Evolutionary conservation across 2,797 vertebrate genomes (phyloP).

Genomic region (Acrossocheilus fasciatus): DNA sequence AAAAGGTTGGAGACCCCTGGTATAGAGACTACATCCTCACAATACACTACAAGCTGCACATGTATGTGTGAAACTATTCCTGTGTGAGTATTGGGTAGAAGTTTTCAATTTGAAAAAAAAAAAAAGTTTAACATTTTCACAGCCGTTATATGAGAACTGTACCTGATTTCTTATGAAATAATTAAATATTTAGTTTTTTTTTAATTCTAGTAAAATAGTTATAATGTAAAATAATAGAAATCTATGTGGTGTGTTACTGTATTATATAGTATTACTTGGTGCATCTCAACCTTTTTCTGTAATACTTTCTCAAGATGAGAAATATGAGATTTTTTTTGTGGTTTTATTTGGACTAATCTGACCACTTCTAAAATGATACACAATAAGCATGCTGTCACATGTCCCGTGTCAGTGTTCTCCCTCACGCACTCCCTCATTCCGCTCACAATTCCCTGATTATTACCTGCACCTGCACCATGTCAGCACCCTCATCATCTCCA

Average conservation of each 20-base stretch:
- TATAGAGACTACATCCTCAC: neutral
- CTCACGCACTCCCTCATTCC: no score
- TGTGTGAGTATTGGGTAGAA: neutral
- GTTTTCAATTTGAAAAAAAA: neutral
- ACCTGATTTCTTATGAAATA: no score
- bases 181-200: no score
- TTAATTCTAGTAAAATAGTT: neutral
- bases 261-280: neutral
- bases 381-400: neutral
- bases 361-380: neutral
- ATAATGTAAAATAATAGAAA: neutral
- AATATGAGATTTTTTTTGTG: neutral
- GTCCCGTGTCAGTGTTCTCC: no score
- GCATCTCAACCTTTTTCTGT: neutral
- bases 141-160: no score
- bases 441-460: no score
- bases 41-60: neutral
- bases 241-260: neutral
- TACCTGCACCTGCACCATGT: no score
- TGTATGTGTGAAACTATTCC: neutral
- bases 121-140: no score
- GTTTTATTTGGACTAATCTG: neutral
- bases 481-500: no score
- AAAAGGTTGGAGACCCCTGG: no score
- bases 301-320: neutral